A percentile compares a stretch with the other conserved stretches of the same genome.
Conservation (phyloP, 2,113 vertebrate genomes). For the Struthio camelus region DNA sequence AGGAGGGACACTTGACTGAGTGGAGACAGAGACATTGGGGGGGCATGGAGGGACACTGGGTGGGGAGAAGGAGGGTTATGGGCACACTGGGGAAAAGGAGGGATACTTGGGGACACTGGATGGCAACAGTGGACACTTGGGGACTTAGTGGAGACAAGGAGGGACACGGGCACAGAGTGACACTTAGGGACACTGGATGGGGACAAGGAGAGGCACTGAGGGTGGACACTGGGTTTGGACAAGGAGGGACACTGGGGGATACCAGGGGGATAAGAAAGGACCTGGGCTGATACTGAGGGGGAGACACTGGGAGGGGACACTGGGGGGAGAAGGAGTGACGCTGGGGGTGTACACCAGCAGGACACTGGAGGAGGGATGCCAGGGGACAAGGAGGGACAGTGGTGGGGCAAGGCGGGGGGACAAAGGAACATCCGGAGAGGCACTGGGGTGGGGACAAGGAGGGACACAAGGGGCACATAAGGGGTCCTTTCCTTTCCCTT, state of each 20-base stretch:
- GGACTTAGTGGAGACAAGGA: neutral
- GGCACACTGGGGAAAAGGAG: fast-evolving
- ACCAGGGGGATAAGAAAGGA: neutral
- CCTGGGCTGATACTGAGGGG: neutral
- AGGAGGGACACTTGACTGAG: neutral
- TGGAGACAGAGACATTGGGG: no score
- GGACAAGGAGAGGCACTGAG: neutral
- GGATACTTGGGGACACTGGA: no score
- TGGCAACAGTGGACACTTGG: neutral
- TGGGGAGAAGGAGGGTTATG: neutral
- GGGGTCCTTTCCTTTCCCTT: neutral
- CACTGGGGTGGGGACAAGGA: neutral
- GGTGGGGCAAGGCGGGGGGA: no score
- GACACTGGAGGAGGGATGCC: fast-evolving
- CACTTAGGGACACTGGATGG: neutral
- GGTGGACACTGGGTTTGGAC: neutral
- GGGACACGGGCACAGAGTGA: neutral
- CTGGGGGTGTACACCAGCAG: neutral
- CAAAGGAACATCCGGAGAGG: neutral
- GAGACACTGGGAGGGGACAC: neutral
- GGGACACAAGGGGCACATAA: neutral
- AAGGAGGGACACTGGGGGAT: neutral
- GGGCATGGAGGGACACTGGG: neutral
- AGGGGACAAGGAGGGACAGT: neutral
- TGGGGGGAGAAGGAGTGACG: neutral